Evolutionary conservation across 2,113 vertebrate genomes (phyloP), one percentile per base, ranked within the genome.

Genomic region (Lampris megalopsis): DNA sequence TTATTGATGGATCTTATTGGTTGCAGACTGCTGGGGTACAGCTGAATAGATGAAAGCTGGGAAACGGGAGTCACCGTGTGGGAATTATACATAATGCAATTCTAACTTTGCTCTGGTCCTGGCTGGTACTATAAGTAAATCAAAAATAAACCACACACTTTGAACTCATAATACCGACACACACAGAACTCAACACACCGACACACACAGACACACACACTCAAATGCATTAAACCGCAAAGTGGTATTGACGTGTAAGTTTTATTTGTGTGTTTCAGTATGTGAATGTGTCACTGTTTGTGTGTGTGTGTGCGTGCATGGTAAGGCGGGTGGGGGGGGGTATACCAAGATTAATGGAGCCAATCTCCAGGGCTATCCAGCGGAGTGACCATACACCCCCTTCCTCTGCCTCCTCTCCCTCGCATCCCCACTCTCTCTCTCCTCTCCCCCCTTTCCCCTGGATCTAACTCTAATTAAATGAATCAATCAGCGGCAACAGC

Each of bases 401-500:
- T 68, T 67, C 71, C 78, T 73, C 52, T 80, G 77, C 61, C n/a
- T 71, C 73, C 73, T 56, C 36, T 68, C 77, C 85, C 60, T 77
- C 68, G 24, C 24, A 76, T 56, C 66, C 77, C 68, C 86, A 84
- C 74, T 75, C 68, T 73, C 52, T 80, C 79, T 63, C n/a, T 71
- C 73, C 73, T 56, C 36, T 68, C 77, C 85, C 60, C 79, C 68
- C 56, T 73, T 84, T 90, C 77, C 68, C 61, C 56, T 85, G 70
- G 68, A 87, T 89, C 83, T 70, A 86, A 43, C 90, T 92, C 84
- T 93, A 95, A 95, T 95, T 95, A 96, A 93, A 93, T 94, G 77
- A 93, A 95, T 95, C 93, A 93, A 77, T 95, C 94, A 95, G 93
- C 81, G 82, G 80, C 72, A 65, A 7, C 77, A 45, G 75, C 84